Evolutionary conservation across 2,888 invertebrate genomes (phyloP).

Genomic region (Cataglyphis cursor): DNA sequence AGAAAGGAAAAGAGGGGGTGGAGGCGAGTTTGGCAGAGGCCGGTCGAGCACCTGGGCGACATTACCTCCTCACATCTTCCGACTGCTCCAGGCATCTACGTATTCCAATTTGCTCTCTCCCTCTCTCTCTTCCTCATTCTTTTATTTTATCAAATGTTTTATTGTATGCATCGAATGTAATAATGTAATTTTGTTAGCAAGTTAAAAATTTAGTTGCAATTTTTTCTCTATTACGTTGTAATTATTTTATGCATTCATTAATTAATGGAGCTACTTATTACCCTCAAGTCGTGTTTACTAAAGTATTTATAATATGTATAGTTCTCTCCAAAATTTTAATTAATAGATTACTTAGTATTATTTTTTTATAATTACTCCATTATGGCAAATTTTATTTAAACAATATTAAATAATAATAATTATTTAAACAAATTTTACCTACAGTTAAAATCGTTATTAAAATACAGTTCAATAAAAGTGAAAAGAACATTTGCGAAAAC

Average conservation of each 20-base stretch:
- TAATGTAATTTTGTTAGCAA: background rate
- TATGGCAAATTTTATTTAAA: no score
- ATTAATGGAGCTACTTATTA: conserved; percentile 5
- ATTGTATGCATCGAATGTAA: background rate
- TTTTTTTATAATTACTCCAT: background rate
- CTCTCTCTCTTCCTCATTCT: background rate
- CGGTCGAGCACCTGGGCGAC: conserved; percentile 81
- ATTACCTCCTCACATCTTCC: conserved; percentile 76
- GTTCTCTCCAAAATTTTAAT: background rate
- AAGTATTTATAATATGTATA: background rate
- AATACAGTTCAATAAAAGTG: background rate
- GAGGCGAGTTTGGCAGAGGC: conserved; percentile 76
- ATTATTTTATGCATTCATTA: background rate
- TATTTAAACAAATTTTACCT: background rate
- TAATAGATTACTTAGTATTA: background rate
- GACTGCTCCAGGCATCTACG: conserved; percentile 58
- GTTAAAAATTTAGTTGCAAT: background rate
- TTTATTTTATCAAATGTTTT: background rate
- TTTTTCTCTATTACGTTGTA: background rate
- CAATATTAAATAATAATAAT: no score
- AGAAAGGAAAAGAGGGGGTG: conserved; percentile 60
- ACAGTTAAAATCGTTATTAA: background rate
- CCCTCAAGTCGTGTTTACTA: background rate
- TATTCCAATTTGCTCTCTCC: conserved; percentile 26
- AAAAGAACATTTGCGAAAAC: background rate